phyloP scores from a whole-genome alignment of 2,888 invertebrate species.

The Drosophila rubida region DNA sequence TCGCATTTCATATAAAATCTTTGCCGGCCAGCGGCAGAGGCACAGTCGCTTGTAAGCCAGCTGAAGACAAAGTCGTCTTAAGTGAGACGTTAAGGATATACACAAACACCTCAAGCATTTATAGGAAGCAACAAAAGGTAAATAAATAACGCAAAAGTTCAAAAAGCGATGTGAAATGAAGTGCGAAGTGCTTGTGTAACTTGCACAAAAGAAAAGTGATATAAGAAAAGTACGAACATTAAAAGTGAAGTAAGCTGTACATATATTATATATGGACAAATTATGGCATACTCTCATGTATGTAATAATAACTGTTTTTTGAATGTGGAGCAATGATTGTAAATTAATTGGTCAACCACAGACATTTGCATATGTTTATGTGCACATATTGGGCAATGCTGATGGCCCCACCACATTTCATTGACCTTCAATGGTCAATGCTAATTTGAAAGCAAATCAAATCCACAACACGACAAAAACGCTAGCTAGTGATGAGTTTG shows the following conservation, averaged over 20 bases:
- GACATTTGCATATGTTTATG: slow-evolving; percentile 53
- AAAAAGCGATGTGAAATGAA: slow-evolving; percentile 69
- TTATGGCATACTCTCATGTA: neutral
- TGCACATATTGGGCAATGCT: slow-evolving; percentile 46
- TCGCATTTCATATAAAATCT: slow-evolving; percentile 82
- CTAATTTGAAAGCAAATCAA: slow-evolving; percentile 60
- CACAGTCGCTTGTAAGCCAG: slow-evolving; percentile 77
- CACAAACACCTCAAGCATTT: slow-evolving; percentile 49
- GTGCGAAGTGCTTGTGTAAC: slow-evolving; percentile 66
- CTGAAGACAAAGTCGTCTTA: slow-evolving; percentile 58
- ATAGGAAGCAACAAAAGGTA: slow-evolving; percentile 79
- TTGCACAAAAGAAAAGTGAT: slow-evolving; percentile 41
- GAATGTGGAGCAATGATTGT: slow-evolving; percentile 18
- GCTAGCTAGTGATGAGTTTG: slow-evolving; percentile 21
- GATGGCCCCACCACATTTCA: slow-evolving; percentile 58
- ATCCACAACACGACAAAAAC: slow-evolving; percentile 28
- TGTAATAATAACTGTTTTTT: neutral
- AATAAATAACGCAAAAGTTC: slow-evolving; percentile 44
- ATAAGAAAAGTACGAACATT: slow-evolving; percentile 25
- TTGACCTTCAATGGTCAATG: slow-evolving; percentile 70
- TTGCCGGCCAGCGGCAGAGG: slow-evolving; percentile 64
- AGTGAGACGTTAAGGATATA: slow-evolving; percentile 62
- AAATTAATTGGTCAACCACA: slow-evolving; percentile 36
- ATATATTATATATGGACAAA: neutral
- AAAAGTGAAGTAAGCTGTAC: slow-evolving; percentile 22